phyloP scores from a whole-genome alignment of 2,888 invertebrate species.

The Eristalis tenax region DNA sequence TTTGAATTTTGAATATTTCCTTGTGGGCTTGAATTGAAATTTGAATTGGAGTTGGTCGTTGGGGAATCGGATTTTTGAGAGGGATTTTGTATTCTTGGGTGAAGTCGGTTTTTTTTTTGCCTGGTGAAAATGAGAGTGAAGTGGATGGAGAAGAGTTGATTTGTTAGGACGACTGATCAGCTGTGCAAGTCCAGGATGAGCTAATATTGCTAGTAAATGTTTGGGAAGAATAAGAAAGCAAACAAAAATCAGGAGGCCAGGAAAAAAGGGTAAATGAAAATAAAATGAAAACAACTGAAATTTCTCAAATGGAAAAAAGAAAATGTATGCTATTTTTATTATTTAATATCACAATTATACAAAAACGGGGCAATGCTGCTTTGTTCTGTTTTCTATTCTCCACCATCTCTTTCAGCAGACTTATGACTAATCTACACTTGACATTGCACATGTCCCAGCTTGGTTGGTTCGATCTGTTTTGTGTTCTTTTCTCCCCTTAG shows the following conservation, averaged over 20 bases:
- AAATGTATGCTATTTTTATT: conserved; percentile 52
- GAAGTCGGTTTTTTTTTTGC: no score
- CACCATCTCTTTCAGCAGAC: neutral
- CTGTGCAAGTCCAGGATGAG: no score
- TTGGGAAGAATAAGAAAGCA: neutral
- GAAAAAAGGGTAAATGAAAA: neutral
- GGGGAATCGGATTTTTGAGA: neutral
- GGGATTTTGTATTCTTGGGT: no score
- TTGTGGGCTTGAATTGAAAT: neutral
- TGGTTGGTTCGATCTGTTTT: neutral
- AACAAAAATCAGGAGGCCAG: neutral
- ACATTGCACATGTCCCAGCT: conserved; percentile 68
- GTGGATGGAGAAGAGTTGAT: no score
- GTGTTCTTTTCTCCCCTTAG: conserved; percentile 28
- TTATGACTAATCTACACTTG: conserved; percentile 38
- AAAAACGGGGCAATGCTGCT: conserved; percentile 52
- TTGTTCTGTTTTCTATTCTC: conserved; percentile 9
- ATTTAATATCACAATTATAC: conserved; percentile 69
- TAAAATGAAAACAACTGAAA: neutral
- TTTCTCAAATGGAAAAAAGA: conserved; percentile 34
- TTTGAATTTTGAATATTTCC: neutral
- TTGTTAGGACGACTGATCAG: no score
- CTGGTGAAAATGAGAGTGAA: no score
- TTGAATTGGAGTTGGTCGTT: neutral
- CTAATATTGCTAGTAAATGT: no score